Conservation (phyloP, 2,888 invertebrate genomes). For the Cryptophagus acutangulus region DNA sequence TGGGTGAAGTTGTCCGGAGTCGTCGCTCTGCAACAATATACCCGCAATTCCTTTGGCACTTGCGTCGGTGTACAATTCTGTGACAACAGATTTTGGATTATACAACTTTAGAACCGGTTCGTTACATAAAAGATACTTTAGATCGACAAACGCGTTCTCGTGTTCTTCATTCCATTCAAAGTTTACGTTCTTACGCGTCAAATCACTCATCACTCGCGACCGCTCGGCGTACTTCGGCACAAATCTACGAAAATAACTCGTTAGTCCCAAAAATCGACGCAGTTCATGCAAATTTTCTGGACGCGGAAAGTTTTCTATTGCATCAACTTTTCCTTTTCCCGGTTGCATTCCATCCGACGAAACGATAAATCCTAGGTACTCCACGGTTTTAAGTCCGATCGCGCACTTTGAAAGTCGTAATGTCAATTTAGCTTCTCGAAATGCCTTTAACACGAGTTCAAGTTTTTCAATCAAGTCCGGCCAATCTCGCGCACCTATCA, state of each 20-base stretch:
- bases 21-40: slow-evolving; percentile 28
- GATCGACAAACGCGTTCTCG: neutral
- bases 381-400: slow-evolving; percentile 24
- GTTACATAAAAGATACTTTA: neutral
- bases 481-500: slow-evolving; percentile 11
- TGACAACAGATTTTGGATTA: slow-evolving; percentile 15
- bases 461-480: slow-evolving; percentile 10
- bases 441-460: slow-evolving; percentile 21
- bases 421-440: slow-evolving; percentile 30
- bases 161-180: slow-evolving; percentile 1
- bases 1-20: slow-evolving; percentile 22
- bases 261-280: slow-evolving; percentile 23
- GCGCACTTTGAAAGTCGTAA: slow-evolving; percentile 35
- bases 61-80: slow-evolving; percentile 24
- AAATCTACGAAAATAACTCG: slow-evolving; percentile 31
- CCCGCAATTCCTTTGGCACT: slow-evolving; percentile 25
- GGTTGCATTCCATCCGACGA: slow-evolving; percentile 13
- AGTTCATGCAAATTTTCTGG: slow-evolving; percentile 17
- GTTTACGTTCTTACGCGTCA: slow-evolving; percentile 4
- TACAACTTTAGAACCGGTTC: slow-evolving; percentile 19
- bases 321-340: slow-evolving; percentile 12
- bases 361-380: slow-evolving; percentile 17
- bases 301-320: slow-evolving; percentile 15
- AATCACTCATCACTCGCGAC: slow-evolving; percentile 21
- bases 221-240: slow-evolving; percentile 21